Percentiles rank a stretch among this genome's conserved stretches.
phyloP scores from a whole-genome alignment of 2,888 invertebrate species.

The Callinectes sapidus region DNA sequence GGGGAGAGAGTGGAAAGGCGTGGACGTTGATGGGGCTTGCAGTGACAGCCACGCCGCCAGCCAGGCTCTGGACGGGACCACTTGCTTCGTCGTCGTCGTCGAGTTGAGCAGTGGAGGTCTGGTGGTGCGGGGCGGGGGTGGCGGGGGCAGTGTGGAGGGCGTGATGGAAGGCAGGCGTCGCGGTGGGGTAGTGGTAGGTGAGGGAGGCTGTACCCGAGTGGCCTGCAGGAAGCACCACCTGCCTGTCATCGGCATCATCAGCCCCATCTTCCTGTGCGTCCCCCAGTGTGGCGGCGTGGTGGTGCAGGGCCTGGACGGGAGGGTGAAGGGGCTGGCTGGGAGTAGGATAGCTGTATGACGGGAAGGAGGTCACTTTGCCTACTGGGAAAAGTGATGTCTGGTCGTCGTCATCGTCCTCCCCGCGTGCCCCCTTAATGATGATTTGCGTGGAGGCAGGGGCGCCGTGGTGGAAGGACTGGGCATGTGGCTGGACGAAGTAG shows the following conservation, averaged over 20 bases:
- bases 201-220: not conserved
- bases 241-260: not conserved
- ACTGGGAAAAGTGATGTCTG: not conserved
- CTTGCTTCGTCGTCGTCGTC: not conserved
- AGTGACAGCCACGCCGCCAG: not conserved
- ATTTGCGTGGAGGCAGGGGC: not conserved
- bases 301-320: not conserved
- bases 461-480: not conserved
- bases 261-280: not conserved
- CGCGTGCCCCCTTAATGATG: too few species aligned
- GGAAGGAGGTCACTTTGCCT: not conserved
- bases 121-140: not conserved
- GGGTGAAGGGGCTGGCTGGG: not conserved
- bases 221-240: not conserved
- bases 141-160: not conserved
- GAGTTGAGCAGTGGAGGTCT: not conserved
- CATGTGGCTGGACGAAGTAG: not conserved
- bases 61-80: not conserved
- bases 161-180: not conserved
- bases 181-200: not conserved
- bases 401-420: not conserved
- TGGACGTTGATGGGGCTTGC: not conserved
- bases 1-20: not conserved
- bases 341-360: not conserved
- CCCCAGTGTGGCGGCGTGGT: not conserved